Evolutionary conservation across 2,797 vertebrate species (phyloP), one percentile per base, ranked within the genome.

Genomic region (Macrochelys suwanniensis): DNA sequence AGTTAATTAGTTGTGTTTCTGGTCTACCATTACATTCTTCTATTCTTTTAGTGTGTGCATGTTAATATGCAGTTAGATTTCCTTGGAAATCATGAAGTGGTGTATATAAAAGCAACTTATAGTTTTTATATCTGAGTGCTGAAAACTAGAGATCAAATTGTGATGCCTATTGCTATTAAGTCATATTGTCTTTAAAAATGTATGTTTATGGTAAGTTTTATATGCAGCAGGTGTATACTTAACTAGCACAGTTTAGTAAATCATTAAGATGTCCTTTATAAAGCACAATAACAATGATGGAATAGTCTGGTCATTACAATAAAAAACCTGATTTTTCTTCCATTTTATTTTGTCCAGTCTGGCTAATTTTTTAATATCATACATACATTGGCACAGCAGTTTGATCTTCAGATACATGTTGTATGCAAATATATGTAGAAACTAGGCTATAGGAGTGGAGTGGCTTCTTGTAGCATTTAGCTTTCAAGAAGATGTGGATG

Each of bases 321-420:
- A 47, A 31, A 90, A 49, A 86, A 50, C 87, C 37, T 84, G 45
- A 28, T 7, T 94, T 88, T 94, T 91, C 25, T 76, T 87, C 49
- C 50, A 77, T 90, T 71, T 71, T 71, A 71, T 42, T 74, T 53
- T 78, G 85, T 1, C 21, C 26, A 53, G 59, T 86, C 83, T 86
- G 87, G 76, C 82, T 76, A 92, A 94, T 95, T 88, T 61, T 93
- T 91, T 94, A 85, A 21, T 93, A 84, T 97, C 91, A 95, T 92
- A 81, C 91, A 95, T 92, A 79, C 91, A 68, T 37, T 78, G 33
- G 65, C 87, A 82, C 47, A 78, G 68, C 37, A 89, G 3, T 42
- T 47, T 84, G 74, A 8, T 87, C 50, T 93, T 93, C 51, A 82
- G 87, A 90, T 19, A 28, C 65, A 23, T 86, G 91, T 91, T 90